Evolutionary conservation across 2,113 vertebrate genomes (phyloP).

Genomic region (Crotalus helleri): DNA sequence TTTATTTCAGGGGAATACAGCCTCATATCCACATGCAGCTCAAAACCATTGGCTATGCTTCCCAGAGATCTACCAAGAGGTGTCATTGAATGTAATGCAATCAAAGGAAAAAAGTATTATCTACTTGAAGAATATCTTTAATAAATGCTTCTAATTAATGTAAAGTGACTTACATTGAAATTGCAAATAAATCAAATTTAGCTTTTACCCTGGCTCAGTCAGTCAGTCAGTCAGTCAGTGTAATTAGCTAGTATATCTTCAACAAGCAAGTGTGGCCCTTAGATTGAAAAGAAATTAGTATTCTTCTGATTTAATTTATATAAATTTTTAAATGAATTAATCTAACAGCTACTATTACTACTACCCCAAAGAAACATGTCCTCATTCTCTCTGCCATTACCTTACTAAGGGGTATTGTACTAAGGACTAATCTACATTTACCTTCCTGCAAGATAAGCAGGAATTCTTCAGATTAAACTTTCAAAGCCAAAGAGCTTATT

Average conservation of each 20-base stretch:
- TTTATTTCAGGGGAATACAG: not conserved
- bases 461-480: not conserved
- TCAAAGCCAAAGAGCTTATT: not conserved
- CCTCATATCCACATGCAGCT: not conserved
- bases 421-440: not conserved
- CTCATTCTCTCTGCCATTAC: not conserved
- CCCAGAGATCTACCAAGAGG: not conserved
- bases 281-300: not conserved
- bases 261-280: not conserved
- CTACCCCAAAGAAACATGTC: not conserved
- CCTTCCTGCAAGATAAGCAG: not conserved
- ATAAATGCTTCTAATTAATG: not conserved
- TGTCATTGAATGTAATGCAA: not conserved
- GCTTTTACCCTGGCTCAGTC: not conserved
- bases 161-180: not conserved
- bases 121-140: not conserved
- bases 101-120: not conserved
- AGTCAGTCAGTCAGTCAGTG: no score
- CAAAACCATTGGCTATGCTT: not conserved
- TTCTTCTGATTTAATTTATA: not conserved
- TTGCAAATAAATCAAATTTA: not conserved
- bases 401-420: not conserved
- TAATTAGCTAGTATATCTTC: not conserved
- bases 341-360: not conserved
- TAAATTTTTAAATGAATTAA: not conserved